These are phyloP conservation scores for Hyalella azteca DNA, from an alignment of 2,888 invertebrate genomes.

Conservation along the genomic window DNA sequence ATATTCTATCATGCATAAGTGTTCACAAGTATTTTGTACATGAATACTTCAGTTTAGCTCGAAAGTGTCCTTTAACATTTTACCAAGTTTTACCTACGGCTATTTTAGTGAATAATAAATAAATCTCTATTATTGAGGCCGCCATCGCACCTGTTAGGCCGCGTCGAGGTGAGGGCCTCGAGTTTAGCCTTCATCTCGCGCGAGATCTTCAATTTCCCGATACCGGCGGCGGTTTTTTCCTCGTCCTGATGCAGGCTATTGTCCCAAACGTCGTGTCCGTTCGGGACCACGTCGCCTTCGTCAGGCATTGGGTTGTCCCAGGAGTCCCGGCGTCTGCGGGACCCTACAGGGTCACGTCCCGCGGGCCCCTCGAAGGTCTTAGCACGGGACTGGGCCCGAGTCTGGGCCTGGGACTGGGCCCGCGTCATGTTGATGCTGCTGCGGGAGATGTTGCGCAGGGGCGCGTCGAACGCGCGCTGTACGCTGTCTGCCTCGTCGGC, in stretches of 20 bases:
- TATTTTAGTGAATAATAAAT: too few relatives aligned
- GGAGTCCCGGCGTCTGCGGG: slow-evolving; percentile 48
- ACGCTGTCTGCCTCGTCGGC: slow-evolving; percentile 13
- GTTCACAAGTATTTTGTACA: background rate
- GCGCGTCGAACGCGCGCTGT: slow-evolving; percentile 21
- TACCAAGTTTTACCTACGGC: too few relatives aligned
- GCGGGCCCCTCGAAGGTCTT: slow-evolving; percentile 7
- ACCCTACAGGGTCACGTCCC: slow-evolving; percentile 39
- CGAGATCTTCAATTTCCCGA: slow-evolving; percentile 87
- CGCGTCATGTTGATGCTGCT: slow-evolving; percentile 3
- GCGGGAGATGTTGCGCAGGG: slow-evolving; percentile 4
- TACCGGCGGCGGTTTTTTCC: slow-evolving; percentile 61
- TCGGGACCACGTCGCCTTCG: slow-evolving; percentile 27
- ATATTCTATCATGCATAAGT: background rate
- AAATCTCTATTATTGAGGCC: too few relatives aligned
- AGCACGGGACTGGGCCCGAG: background rate
- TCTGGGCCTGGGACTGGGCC: background rate
- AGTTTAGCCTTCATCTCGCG: slow-evolving; percentile 89
- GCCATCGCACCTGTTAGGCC: slow-evolving; percentile 53
- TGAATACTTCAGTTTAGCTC: too few relatives aligned
- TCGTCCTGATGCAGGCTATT: slow-evolving; percentile 19
- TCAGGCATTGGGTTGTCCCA: slow-evolving; percentile 53
- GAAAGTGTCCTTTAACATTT: too few relatives aligned
- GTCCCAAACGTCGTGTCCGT: slow-evolving; percentile 42
- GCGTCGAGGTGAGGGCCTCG: slow-evolving; percentile 65